phyloP scores from a whole-genome alignment of 1,140 invertebrate species.

The Pseudomyrmex sp. region DNA sequence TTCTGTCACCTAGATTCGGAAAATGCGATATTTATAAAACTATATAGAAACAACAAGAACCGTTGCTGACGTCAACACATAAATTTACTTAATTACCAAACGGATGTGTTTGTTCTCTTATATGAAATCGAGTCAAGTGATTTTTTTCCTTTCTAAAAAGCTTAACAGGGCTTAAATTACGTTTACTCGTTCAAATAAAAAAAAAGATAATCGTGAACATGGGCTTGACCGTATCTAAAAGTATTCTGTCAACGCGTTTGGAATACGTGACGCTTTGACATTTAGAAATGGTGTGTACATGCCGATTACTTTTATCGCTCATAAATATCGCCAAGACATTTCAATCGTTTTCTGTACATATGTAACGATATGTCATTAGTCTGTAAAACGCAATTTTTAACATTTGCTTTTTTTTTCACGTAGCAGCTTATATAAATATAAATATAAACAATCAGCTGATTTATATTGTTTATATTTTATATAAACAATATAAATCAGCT shows the following conservation, averaged over 20 bases:
- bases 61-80: constrained; percentile 15
- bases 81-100: constrained; percentile 15
- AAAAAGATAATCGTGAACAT: constrained; percentile 78
- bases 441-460: too few relatives aligned
- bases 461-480: too few relatives aligned
- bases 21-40: constrained; percentile 14
- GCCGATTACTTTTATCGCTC: constrained; percentile 48
- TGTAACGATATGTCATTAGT: too few relatives aligned
- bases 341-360: constrained; percentile 18
- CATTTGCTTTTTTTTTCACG: too few relatives aligned
- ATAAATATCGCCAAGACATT: constrained; percentile 44
- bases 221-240: constrained; percentile 75
- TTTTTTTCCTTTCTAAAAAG: not conserved
- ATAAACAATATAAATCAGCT: too few relatives aligned
- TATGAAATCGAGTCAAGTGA: not conserved
- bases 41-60: not conserved
- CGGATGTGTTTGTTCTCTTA: not conserved
- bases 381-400: too few relatives aligned
- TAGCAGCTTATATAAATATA: too few relatives aligned
- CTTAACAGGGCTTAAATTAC: not conserved
- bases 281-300: constrained; percentile 69
- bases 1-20: constrained; percentile 60
- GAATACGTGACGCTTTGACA: constrained; percentile 79
- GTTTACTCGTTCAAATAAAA: not conserved
- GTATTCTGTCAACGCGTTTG: constrained; percentile 79